Conservation (phyloP, 1,140 invertebrate genomes). For the Chironomus striatipennis region DNA sequence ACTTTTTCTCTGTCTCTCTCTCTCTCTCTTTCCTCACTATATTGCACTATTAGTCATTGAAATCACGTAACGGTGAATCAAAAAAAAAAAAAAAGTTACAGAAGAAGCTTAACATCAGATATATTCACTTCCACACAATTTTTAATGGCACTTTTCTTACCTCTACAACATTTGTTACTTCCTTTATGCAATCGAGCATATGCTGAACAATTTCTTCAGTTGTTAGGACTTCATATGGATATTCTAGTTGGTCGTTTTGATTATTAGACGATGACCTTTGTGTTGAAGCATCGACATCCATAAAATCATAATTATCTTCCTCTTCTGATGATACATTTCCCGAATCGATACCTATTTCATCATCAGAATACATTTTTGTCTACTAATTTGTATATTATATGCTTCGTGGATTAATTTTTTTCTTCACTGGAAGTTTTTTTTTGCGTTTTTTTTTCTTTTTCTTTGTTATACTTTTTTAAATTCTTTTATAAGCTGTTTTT, state of each 20-base stretch:
- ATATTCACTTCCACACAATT: too few species aligned
- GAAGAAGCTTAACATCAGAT: constrained; percentile 29
- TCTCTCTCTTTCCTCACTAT: too few species aligned
- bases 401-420: constrained; percentile 1
- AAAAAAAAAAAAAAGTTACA: background rate
- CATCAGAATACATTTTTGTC: constrained; percentile 77
- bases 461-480: background rate
- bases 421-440: constrained; percentile 8
- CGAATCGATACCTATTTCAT: constrained; percentile 74
- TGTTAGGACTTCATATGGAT: constrained; percentile 87
- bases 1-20: too few species aligned
- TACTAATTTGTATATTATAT: background rate
- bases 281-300: constrained; percentile 77
- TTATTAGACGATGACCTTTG: constrained; percentile 52
- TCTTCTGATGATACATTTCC: constrained; percentile 86
- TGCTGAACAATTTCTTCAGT: constrained; percentile 95
- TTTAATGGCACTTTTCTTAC: constrained; percentile 41
- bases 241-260: constrained; percentile 76
- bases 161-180: constrained; percentile 83
- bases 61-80: constrained; percentile 17
- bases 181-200: constrained; percentile 95
- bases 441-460: constrained; percentile 3
- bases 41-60: background rate
- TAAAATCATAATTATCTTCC: constrained; percentile 75
- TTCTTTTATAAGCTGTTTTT: background rate